Evolutionary conservation across 2,888 invertebrate genomes (phyloP).

Genomic region (Apotomis turbidana): DNA sequence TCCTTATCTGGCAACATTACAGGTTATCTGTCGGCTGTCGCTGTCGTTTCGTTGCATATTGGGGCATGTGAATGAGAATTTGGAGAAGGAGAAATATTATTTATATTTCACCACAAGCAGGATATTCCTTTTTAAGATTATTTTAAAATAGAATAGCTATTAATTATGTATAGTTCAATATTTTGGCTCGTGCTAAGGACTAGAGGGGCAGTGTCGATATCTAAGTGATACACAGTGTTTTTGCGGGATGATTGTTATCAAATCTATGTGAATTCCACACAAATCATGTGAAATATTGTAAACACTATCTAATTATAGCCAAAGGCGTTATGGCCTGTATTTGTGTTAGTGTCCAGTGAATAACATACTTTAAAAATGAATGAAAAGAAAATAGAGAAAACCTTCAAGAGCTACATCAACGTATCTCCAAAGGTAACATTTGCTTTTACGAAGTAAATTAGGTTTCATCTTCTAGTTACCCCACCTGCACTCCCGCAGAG

Average conservation of each 20-base stretch:
- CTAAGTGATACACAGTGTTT: constrained; percentile 57
- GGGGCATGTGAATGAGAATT: constrained; percentile 51
- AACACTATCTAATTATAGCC: constrained; percentile 45
- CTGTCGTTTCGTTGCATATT: constrained; percentile 53
- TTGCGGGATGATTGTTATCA: constrained; percentile 72
- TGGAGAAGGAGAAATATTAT: constrained; percentile 42
- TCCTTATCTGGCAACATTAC: constrained; percentile 43
- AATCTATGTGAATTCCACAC: constrained; percentile 54
- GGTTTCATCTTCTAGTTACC: neutral
- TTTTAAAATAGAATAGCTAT: constrained; percentile 38
- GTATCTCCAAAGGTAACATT: constrained; percentile 70
- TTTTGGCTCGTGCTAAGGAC: constrained; percentile 31
- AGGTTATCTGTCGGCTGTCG: constrained; percentile 50
- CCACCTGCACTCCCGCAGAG: neutral
- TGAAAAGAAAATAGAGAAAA: constrained; percentile 80
- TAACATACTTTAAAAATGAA: constrained; percentile 69
- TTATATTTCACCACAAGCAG: constrained; percentile 23
- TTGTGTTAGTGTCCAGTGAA: constrained; percentile 26
- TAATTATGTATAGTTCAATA: constrained; percentile 46
- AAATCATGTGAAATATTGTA: constrained; percentile 70
- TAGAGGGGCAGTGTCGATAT: constrained; percentile 41
- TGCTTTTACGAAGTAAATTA: constrained; percentile 11
- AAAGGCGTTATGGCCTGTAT: constrained; percentile 19
- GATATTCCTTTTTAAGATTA: constrained; percentile 38
- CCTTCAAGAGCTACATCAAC: constrained; percentile 84